Evolutionary conservation across 1,140 invertebrate genomes (phyloP), one percentile per base, ranked within the genome.

Genomic region (Eriocheir sinensis): DNA sequence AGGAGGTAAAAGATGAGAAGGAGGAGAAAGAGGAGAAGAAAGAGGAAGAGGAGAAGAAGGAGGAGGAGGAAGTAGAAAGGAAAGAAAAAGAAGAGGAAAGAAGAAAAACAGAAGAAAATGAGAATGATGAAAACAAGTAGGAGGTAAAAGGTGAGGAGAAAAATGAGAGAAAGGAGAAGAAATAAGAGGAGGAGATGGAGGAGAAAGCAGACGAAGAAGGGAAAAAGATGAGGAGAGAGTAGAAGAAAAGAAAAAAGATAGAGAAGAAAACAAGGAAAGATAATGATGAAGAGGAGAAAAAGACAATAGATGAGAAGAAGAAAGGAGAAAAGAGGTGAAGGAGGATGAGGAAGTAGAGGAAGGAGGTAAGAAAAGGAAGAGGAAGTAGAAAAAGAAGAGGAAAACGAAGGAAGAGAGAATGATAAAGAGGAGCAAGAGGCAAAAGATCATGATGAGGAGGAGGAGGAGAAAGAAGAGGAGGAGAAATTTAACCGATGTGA

Each of bases 11-110:
- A n/a, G n/a, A 72, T 72, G n/a, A 15, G 12, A 72, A n/a, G 60
- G 60, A 72, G n/a, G 60, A n/a, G n/a, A n/a, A 72, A n/a, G 60
- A 72, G n/a, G n/a, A 15, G 60, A n/a, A n/a, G 60, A 72, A 72
- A 72, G n/a, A n/a, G 60, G 60, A 72, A 72, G 60, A n/a, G 12
- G 12, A 15, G 60, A n/a, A n/a, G 60, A n/a, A 72, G 60, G n/a
- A n/a, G n/a, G n/a, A n/a, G 60, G 60, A 72, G n/a, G 60, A 72
- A 72, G n/a, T 72, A 72, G 60, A n/a, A 72, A n/a, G 12, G 12
- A n/a, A n/a, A 72, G n/a, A 15, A n/a, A n/a, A n/a, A 72, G n/a
- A 72, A n/a, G n/a, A 15, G n/a, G 12, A 72, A n/a, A 15, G n/a
- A n/a, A n/a, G 12, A 72, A 72, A 72, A n/a, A 72, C 12, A 72